Conservation (phyloP, 35 echinoderm and acorn worm genomes). For the Anneissia japonica region DNA sequence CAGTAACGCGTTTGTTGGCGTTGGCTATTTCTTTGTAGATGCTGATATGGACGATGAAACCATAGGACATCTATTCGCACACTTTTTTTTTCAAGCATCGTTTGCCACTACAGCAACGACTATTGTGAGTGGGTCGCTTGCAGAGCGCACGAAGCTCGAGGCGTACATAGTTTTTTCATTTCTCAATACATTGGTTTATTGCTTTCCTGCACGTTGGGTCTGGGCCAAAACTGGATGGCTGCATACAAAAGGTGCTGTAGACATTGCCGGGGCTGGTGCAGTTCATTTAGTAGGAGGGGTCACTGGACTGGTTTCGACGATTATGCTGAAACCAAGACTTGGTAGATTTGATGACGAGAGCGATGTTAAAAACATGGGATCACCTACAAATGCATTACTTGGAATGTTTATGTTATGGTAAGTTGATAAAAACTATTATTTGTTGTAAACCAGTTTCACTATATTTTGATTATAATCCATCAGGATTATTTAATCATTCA, state of each 20-base stretch:
- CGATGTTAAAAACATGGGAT: conserved; percentile 31
- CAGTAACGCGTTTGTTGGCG: conserved; percentile 28
- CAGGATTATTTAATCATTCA: too few relatives aligned
- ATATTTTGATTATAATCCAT: too few relatives aligned
- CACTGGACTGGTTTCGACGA: conserved; percentile 75
- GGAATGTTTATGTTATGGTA: conserved; percentile 99
- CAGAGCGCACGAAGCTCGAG: conserved; percentile 90
- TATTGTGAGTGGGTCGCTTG: conserved; percentile 80
- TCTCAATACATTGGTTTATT: conserved; percentile 87
- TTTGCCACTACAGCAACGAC: conserved; percentile 77
- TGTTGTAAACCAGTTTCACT: too few relatives aligned
- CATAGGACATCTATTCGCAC: conserved; percentile 43
- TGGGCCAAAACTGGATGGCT: conserved; percentile 77
- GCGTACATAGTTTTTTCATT: conserved; percentile 89
- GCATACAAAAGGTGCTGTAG: conserved; percentile 47
- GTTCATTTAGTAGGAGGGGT: conserved; percentile 91
- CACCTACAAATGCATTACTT: conserved; percentile 78
- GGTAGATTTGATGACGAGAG: conserved; percentile 60
- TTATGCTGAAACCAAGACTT: conserved; percentile 79
- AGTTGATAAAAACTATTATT: too few relatives aligned
- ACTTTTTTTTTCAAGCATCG: conserved; percentile 74
- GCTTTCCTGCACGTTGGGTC: conserved; percentile 79
- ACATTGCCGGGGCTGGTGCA: conserved; percentile 75
- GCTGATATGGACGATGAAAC: neutral
- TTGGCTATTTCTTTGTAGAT: conserved; percentile 62